Evolutionary conservation across 2,113 vertebrate species (phyloP).

Genomic region (Larimichthys crocea): DNA sequence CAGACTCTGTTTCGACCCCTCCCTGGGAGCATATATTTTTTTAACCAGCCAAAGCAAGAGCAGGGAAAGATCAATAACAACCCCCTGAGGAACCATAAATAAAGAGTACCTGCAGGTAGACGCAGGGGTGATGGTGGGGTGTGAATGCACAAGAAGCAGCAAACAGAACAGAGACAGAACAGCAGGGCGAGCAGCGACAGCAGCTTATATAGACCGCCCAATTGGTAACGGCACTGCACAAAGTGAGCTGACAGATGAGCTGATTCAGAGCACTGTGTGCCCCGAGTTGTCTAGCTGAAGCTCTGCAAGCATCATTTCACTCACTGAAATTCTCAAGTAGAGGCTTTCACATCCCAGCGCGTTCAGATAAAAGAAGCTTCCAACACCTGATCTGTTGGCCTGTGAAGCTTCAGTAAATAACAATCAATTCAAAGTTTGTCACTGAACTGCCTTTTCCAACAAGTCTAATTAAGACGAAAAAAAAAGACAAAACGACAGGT

Average conservation of each 20-base stretch:
- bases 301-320: conserved; percentile 21
- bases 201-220: conserved; percentile 7
- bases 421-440: neutral
- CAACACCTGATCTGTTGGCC: neutral
- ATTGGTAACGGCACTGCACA: conserved; percentile 29
- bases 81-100: conserved; percentile 54
- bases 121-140: neutral
- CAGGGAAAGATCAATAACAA: conserved; percentile 53
- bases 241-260: conserved; percentile 39
- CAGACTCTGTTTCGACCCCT: conserved; percentile 30
- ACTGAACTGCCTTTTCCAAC: neutral
- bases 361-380: conserved; percentile 3
- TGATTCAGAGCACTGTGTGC: conserved; percentile 36
- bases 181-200: conserved; percentile 7
- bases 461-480: neutral
- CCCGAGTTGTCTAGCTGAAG: conserved; percentile 14
- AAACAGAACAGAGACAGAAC: conserved; percentile 11
- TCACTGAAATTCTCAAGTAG: conserved; percentile 14
- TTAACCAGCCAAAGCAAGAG: conserved; percentile 44
- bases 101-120: conserved; percentile 59
- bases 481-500: neutral
- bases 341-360: neutral
- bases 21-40: conserved; percentile 32
- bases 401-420: neutral
- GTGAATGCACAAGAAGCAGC: conserved; percentile 50